phyloP scores from a whole-genome alignment of 2,797 vertebrate species.

The Apogon talboti region DNA sequence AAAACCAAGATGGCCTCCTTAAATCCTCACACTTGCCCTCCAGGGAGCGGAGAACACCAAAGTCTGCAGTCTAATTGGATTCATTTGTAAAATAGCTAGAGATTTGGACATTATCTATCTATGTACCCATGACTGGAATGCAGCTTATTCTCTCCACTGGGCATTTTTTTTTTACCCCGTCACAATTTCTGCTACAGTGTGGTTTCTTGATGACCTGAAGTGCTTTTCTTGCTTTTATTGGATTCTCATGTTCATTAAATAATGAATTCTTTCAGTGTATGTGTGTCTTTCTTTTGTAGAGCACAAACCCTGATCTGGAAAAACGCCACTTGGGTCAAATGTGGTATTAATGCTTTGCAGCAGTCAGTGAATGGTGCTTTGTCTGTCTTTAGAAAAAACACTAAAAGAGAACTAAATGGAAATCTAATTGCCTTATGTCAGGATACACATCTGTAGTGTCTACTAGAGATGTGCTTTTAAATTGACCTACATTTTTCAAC shows the following conservation, averaged over 20 bases:
- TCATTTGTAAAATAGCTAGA: conserved; percentile 81
- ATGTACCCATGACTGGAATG: conserved; percentile 87
- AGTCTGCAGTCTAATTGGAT: conserved; percentile 77
- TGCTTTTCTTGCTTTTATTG: conserved; percentile 61
- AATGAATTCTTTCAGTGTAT: conserved; percentile 49
- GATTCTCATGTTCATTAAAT: conserved; percentile 68
- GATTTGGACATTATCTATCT: conserved; percentile 82
- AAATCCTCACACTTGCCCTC: conserved; percentile 54
- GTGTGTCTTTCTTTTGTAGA: conserved; percentile 41
- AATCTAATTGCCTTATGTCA: conserved; percentile 24
- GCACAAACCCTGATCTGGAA: conserved; percentile 42
- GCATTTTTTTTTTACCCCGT: conserved; percentile 37
- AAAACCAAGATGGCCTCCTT: conserved; percentile 74
- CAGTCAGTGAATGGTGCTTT: conserved; percentile 53
- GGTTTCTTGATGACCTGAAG: conserved; percentile 49
- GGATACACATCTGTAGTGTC: conserved; percentile 10
- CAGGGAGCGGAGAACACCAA: conserved; percentile 72
- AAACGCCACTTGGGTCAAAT: conserved; percentile 54
- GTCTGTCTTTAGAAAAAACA: conserved; percentile 37
- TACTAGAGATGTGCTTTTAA: conserved; percentile 6
- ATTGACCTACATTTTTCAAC: conserved; percentile 14
- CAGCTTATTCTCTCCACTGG: conserved; percentile 40
- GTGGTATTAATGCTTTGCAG: conserved; percentile 60
- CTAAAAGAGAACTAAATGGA: conserved; percentile 24
- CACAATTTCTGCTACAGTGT: conserved; percentile 49